phyloP scores from a whole-genome alignment of 2,113 vertebrate genomes.

The Hippocampus abdominalis region DNA sequence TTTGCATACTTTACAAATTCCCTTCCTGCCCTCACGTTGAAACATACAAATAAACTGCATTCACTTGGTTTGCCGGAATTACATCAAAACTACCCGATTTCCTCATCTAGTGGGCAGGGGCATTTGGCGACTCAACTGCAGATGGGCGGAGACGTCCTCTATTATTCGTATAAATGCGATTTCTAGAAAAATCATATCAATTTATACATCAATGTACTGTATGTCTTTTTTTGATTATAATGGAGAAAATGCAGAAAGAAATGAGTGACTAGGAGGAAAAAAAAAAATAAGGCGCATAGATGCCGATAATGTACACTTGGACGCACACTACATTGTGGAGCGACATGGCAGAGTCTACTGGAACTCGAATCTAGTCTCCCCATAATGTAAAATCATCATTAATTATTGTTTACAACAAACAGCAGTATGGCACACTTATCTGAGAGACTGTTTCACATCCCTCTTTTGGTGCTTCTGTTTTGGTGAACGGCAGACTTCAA shows the following conservation, averaged over 20 bases:
- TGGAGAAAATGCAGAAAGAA: neutral
- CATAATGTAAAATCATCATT: neutral
- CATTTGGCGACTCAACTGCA: neutral
- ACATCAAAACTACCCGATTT: neutral
- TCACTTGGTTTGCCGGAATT: neutral
- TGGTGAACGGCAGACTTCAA: neutral
- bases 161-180: neutral
- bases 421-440: neutral
- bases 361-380: neutral
- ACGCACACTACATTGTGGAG: neutral
- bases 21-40: constrained; percentile 1
- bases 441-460: neutral
- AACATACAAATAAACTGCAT: constrained; percentile 12
- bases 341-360: neutral
- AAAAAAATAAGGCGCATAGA: neutral
- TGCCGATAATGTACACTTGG: too few relatives aligned
- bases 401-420: neutral
- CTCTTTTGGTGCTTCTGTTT: neutral
- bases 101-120: neutral
- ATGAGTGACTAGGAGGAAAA: neutral
- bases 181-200: neutral
- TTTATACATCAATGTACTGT: neutral
- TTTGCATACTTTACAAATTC: constrained; percentile 9
- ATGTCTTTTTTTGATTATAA: neutral
- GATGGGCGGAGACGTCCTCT: neutral